Base-by-base conservation (phyloP, 2,797 vertebrate genomes). In the Alauda arvensis region DNA sequence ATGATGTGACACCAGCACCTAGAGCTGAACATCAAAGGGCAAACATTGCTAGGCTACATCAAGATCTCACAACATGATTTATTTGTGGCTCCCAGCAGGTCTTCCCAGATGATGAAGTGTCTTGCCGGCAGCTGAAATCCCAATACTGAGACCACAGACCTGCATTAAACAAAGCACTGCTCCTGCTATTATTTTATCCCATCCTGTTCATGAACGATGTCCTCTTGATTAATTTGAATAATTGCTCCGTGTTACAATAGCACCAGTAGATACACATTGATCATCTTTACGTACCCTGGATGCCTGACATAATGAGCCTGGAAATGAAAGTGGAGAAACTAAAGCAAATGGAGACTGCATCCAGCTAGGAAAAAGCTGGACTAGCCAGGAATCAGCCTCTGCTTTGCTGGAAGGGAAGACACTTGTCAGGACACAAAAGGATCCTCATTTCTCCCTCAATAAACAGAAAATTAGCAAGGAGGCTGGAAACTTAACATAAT, bases 201-300 rank as follows among this genome's bases (percentile, higher is more conserved):
- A 4, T 17, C 9, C 46, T 56, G 51, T 21, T 51, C 59, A 91
- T 33, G 24, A 76, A 76, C 3, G 1, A 63, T 23, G 67, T 81
- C n/a, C 53, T 72, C 76, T 92, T 68, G 72, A 68, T 88, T 87
- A 61, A 77, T 84, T 79, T 84, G 88, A 93, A 49, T 87, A 67
- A 83, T 78, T 82, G 19, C 14, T 91, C 74, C 10, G 3, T 48
- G 55, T 82, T 83, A 90, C 40, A 89, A 52, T 1, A 84, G 83
- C 82, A 84, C 51, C 45, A 57, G 59, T 25, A 82, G 81, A 69
- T 34, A 59, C 21, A 72, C 61, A 49, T 3, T 71, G 39, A 62
- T 70, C 61, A 91, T 46, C 60, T 49, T 71, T 63, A 75, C 43
- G 6, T 48, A 79, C 14, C 23, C 76, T 66, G 51, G 56, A 51